phyloP scores from a whole-genome alignment of 1,140 invertebrate genomes.

The Lucilia cuprina region DNA sequence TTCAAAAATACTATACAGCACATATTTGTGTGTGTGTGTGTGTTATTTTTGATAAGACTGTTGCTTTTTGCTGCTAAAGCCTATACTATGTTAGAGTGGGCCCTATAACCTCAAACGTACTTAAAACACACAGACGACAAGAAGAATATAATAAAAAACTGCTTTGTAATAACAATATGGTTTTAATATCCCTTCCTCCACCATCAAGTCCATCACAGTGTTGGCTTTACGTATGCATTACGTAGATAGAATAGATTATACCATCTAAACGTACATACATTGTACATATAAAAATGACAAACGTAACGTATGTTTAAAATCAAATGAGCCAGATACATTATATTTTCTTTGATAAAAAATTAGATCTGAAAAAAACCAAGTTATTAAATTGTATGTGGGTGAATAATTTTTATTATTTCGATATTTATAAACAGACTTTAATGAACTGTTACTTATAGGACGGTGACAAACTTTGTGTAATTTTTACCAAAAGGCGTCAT shows the following conservation, averaged over 20 bases:
- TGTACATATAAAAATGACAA: not conserved
- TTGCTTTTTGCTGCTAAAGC: not conserved
- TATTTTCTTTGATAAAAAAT: not conserved
- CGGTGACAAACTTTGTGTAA: no score
- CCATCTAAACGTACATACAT: no score
- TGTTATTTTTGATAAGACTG: not conserved
- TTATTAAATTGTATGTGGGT: constrained; percentile 4
- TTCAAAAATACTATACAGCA: no score
- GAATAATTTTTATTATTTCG: not conserved
- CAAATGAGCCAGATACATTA: not conserved
- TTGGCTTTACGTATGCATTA: not conserved
- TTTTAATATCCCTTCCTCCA: not conserved
- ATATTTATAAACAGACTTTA: not conserved
- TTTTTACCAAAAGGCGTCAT: not conserved
- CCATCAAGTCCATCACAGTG: not conserved
- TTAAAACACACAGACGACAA: no score
- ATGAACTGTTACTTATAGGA: no score
- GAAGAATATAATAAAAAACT: not conserved
- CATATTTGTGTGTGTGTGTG: no score
- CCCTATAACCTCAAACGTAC: not conserved
- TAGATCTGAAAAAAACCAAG: not conserved
- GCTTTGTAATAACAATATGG: not conserved
- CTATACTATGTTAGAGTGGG: not conserved
- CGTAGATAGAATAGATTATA: not conserved
- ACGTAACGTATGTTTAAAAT: not conserved